Base-by-base conservation (phyloP, 2,797 vertebrate species). In the Dallia pectoralis region DNA sequence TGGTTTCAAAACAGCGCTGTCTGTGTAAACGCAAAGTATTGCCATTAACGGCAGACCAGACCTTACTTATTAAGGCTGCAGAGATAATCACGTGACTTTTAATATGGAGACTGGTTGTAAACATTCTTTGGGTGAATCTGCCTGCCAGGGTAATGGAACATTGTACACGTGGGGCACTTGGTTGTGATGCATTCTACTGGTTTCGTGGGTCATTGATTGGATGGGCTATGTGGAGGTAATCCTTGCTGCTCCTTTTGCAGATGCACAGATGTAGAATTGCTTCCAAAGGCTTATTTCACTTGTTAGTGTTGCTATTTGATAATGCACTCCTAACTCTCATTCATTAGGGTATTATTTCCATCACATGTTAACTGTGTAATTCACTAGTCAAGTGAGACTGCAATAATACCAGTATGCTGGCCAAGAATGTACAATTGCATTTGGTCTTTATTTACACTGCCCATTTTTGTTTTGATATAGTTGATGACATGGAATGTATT, bases 91-190 rank as follows among this genome's bases (percentile, higher is more conserved):
- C 4, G 49, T 25, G 49, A 29, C 19, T 72, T 27, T 47, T 67
- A 27, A 4, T 79, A 9, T 51, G 12, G 25, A 78, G 76, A 47
- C 64, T 76, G 61, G 9, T 75, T 63, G 69, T 36, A 69, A 76
- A 74, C 63, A 16, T 66, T 76, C 49, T 72, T 69, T 2, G 74
- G 47, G n/a, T 70, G 51, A 79, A 82, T 27, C 68, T 70, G 67
- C 64, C 81, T 69, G 66, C 73, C 48, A 40, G 66, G 29, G 15
- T 74, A 68, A 75, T 74, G 62, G 1, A n/a, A 73, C 75, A 75
- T 51, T 36, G 53, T 73, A 78, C 75, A 78, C 61, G 49, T 32
- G 4, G 4, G 48, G 29, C 69, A 56, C 51, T 18, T 19, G 16
- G 47, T 44, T 25, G 33, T 29, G 47, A 47, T 36, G 22, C 40